A percentile compares a stretch with the other conserved stretches of the same genome.
Conservation (phyloP, 2,888 invertebrate genomes). For the Drosophila anomalata region DNA sequence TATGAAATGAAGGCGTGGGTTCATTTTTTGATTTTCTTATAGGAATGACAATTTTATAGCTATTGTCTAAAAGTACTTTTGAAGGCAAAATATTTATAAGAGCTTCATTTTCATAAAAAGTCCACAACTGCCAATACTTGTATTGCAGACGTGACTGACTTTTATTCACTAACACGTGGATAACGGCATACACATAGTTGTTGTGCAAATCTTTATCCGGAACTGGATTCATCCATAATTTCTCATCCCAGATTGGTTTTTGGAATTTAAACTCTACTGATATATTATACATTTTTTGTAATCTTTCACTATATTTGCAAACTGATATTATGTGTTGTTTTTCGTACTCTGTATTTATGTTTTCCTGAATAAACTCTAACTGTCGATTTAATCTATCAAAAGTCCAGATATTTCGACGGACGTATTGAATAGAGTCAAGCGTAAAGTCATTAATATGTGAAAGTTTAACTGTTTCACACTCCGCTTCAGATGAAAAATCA, state of each 20-base stretch:
- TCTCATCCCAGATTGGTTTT: slow-evolving; percentile 54
- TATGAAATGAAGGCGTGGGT: slow-evolving; percentile 61
- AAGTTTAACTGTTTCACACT: slow-evolving; percentile 5
- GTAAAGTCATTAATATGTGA: slow-evolving; percentile 61
- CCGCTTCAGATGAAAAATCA: slow-evolving; percentile 29
- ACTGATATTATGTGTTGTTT: slow-evolving; percentile 79
- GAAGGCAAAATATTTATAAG: slow-evolving; percentile 64
- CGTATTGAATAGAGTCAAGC: slow-evolving; percentile 6
- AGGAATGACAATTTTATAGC: slow-evolving; percentile 66
- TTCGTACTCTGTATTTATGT: slow-evolving; percentile 73
- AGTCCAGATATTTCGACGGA: slow-evolving; percentile 48
- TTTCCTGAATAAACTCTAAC: slow-evolving; percentile 29
- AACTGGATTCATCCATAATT: slow-evolving; percentile 47
- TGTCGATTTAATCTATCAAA: slow-evolving; percentile 50
- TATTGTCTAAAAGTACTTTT: slow-evolving; percentile 56
- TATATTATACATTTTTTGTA: slow-evolving; percentile 50
- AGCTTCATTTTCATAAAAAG: slow-evolving; percentile 47
- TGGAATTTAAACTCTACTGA: slow-evolving; percentile 58
- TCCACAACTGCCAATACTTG: slow-evolving; percentile 71
- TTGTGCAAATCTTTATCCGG: slow-evolving; percentile 26
- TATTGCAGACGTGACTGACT: slow-evolving; percentile 54
- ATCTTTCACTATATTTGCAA: slow-evolving; percentile 49
- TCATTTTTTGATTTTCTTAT: slow-evolving; percentile 34
- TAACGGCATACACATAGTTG: slow-evolving; percentile 59
- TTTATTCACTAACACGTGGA: slow-evolving; percentile 61